Base-by-base conservation (phyloP, 1,140 invertebrate species). In the Drosophila aff. region DNA sequence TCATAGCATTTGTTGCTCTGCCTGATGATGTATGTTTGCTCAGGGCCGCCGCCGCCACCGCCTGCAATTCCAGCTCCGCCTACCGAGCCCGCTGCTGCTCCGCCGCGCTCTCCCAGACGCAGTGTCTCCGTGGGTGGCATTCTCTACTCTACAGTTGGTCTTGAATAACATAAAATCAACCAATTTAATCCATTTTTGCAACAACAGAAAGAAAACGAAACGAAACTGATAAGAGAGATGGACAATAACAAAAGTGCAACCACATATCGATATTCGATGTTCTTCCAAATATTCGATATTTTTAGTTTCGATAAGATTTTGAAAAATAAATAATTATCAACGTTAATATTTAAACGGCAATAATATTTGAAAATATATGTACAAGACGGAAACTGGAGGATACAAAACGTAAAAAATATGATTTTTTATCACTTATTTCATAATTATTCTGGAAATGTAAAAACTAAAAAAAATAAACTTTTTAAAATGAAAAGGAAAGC, bases 1-100 rank as follows among this genome's bases (percentile, higher is more conserved):
- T 93, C 91, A 58, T 89, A 92, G 41, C 74, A 80, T 75, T 91
- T 92, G 55, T 79, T 87, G 73, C 87, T 91, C 49, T 92, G 91
- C 23, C 87, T 80, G 9, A 92, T 79, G 23, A 92, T 89, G 47
- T 85, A 82, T 5, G 86, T 82, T 33, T 91, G 87, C 28, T 92
- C 85, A 9, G 75, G 38, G 33, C 38, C 69, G 26, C 62, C 63
- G 41, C 64, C 68, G 23, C 67, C 23, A 2, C 23, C 23, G 23
- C 23, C 58, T 33, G 40, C 69, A 13, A 23, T 47, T 58, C 68
- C 61, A 23, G 43, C 21, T 38, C 31, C 43, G 16, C 66, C 66
- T 5, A 44, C 44, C 7, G 52, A 55, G n/a, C 65, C 68, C n/a
- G 64, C 46, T 9, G 65, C 75, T 13, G 68, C 67, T 6, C 68